Base-by-base conservation (phyloP, 2,888 invertebrate species). In the Orthonychiurus folsomi region DNA sequence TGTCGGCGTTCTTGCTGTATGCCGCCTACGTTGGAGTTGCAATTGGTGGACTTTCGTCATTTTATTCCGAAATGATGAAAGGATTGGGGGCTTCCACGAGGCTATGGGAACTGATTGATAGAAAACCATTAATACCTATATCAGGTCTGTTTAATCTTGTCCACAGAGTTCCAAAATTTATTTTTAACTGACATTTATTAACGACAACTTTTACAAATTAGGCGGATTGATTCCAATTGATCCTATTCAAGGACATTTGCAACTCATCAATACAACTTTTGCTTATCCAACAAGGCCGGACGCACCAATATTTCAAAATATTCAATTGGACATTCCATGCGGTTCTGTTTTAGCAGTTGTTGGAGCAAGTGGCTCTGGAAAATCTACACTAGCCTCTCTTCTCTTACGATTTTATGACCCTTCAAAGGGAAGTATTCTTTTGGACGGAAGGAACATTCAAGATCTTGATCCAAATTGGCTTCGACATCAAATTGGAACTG, bases 21-120 rank as follows among this genome's bases (percentile, higher is more conserved):
- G 94, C 96, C 0, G 93, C 89, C 0, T 95, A 94, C 74, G 89
- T 93, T 20, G 93, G 93, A 15, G 84, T 94, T 28, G 92, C 94
- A 50, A 84, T 95, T 50, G 87, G 88, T 56, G 93, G 93, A 15
- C 76, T 96, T n/a, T 89, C 90, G 56, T 88, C 86, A 71, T 95
- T 95, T 77, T 97, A 95, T 76, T 87, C 93, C 0, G 95, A 96
- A 75, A 76, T 96, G 67, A 96, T 94, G 79, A 89, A 89, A 75
- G 94, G 93, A 0, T 78, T 97, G 2, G 97, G 96, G 0, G 93
- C 96, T 0, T 91, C 92, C 2, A 83, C 86, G 0, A 82, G 95
- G 60, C 80, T 97, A 25, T 95, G 93, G 87, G 87, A 93, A 75
- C 84, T 97, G 62, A 84, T 92, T 58, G 92, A 95, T 76, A 82